Base-by-base conservation (phyloP, 2,888 invertebrate genomes). In the Diogma glabrata region DNA sequence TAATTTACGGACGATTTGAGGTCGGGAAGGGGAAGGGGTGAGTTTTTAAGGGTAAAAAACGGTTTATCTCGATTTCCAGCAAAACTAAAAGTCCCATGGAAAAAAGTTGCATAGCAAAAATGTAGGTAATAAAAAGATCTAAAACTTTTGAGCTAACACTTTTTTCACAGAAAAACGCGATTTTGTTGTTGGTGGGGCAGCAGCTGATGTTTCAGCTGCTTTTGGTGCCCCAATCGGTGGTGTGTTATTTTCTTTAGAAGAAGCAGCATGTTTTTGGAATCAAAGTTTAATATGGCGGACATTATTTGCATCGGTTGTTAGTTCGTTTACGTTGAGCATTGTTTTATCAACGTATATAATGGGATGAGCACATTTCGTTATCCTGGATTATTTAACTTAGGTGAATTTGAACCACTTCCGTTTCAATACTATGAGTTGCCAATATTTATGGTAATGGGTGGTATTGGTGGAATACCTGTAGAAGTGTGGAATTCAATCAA, bases 201-300 rank as follows among this genome's bases (percentile, higher is more conserved):
- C 97, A 0, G 91, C 95, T 3, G 97, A 97, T 3, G 97, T 99
- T 0, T 84, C 96, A 0, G 95, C 97, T n/a, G 97, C 97, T 55
- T 99, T 99, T 67, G 95, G 94, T 4, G 87, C 92, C 28, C 92
- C 93, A 49, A 87, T 92, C 57, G 92, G 91, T 61, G 97, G 97
- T 28, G 94, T 97, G 23, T 72, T 99, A 14, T 97, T 99, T 71
- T 91, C 93, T 54, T 73, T 99, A 55, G 97, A 99, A 73, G 97
- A 99, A 74, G 97, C 97, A 9, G 91, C 96, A 0, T 94, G 94
- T 69, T 97, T 97, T 68, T 99, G 96, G 90, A 97, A 99, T 68
- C 99, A 97, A 67, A 83, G 86, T 53, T 74, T 99, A 48, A 96
- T 96, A 17, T 97, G 96, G 96, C 79, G 94, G 60, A 95, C 95